Conservation (phyloP, 2,113 vertebrate species). For the Brienomyrus brachyistius region DNA sequence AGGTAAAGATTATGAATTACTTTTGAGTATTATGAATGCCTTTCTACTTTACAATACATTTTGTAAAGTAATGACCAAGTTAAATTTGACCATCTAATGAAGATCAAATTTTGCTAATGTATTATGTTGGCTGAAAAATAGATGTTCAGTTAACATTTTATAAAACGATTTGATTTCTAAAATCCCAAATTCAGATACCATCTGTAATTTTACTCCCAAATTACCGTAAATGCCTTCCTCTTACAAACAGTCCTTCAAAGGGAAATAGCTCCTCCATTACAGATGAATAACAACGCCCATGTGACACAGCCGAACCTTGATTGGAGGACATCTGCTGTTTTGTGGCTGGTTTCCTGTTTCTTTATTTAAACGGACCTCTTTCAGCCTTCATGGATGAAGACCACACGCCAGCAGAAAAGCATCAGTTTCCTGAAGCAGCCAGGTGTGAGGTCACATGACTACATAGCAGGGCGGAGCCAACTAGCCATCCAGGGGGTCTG, state of each 20-base stretch:
- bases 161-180: not conserved
- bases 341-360: constrained; percentile 54
- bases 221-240: constrained; percentile 18
- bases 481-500: not conserved
- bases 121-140: not conserved
- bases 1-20: not conserved
- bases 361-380: constrained; percentile 25
- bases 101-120: not conserved
- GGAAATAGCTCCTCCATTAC: not conserved
- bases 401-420: constrained; percentile 27
- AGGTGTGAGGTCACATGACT: constrained; percentile 36
- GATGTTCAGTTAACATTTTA: not conserved
- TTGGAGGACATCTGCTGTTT: constrained; percentile 53
- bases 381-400: not conserved
- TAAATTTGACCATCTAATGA: not conserved
- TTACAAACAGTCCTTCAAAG: not conserved
- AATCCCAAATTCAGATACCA: not conserved
- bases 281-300: constrained; percentile 26
- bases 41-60: not conserved
- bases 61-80: not conserved
- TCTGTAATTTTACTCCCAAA: not conserved
- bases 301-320: constrained; percentile 43
- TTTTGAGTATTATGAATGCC: not conserved
- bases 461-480: not conserved
- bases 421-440: constrained; percentile 44